Base-by-base conservation (phyloP, 2,888 invertebrate species). In the Campaea margaritaria region DNA sequence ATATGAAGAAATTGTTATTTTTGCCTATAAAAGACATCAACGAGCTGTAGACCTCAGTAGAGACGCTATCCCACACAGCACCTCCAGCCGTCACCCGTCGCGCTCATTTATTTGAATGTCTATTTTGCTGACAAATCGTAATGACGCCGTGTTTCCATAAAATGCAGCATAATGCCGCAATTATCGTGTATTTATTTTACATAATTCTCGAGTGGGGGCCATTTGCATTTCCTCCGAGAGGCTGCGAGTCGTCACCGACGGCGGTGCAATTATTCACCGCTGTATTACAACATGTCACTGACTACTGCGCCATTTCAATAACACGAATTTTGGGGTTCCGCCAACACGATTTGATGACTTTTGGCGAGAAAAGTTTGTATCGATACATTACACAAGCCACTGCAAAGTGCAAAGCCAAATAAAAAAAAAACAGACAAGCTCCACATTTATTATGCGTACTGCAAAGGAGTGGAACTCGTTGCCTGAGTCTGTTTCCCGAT, bases 231-330 rank as follows among this genome's bases (percentile, higher is more conserved):
- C 67, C 68, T 72, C 53, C 36, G 55, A 44, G 47, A 36, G 46
- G 31, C 43, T 43, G 57, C 41, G 42, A 60, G 54, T 46, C 60
- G 52, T 55, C 53, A 46, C 55, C 51, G 57, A 57, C 41, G 54
- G 58, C 53, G 39, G 53, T 53, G 64, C 65, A 76, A 78, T 78
- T 72, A 74, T 69, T 69, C n/a, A 50, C 45, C 66, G 56, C 65
- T 63, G 67, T 68, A 55, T 64, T 65, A 65, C 51, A 50, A 67
- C 67, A 67, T 69, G 64, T 64, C 65, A 72, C 66, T 70, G 68
- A 70, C 72, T 73, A 69, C 65, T 58, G 54, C 64, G 62, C 47
- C 53, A 58, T 62, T 65, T 59, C 58, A 60, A 62, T 53, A 58
- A 49, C 53, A 45, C 16, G 46, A 59, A 36, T 55, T 69, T 72